Evolutionary conservation across 2,797 vertebrate species (phyloP), one percentile per base, ranked within the genome.

Genomic region (Acomys russatus): DNA sequence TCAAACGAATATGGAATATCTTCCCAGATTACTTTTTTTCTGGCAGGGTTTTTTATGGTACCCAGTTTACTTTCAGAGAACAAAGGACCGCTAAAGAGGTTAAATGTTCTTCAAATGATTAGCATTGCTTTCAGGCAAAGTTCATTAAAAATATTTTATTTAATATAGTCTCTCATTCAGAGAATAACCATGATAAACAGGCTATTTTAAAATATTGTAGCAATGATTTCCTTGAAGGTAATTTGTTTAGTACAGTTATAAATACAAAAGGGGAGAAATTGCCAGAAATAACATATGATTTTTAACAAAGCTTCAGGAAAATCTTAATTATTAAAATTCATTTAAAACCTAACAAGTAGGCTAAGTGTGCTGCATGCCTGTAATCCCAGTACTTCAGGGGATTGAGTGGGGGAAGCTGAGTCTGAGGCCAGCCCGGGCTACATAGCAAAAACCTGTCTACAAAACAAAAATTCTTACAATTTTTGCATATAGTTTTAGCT

Each of bases 401-500:
- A 28, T 28, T 63, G 59, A 89, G 59, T 8, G 11, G 0, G 73
- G 87, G 30, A 76, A 59, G 64, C n/a, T 89, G 15, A 87, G 54
- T 88, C n/a, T n/a, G 61, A 90, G 59, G 61, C 38, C 74, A 89
- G 71, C 61, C 22, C 64, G 74, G 61, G 44, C 71, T 89, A 64
- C n/a, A 44, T 90, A 90, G 88, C 88, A 78, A 90, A 74, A 66
- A 51, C 30, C 59, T 90, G 44, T 78, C 88, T 90, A 77, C 66
- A 77, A 90, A 77, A 9, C 56, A 71, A 77, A 88, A 76, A 23
- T 22, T 88, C n/a, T 87, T 25, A 90, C 49, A 98, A 95, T 93
- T 97, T 94, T 98, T 98, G 98, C 98, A 98, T 98, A 98, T 95
- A 73, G 49, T 93, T 97, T 98, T 96, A 97, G 94, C 88, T 98